Percentiles rank a stretch among this genome's conserved stretches.
phyloP scores from a whole-genome alignment of 2,888 invertebrate genomes.

The Strigamia maritima region DNA sequence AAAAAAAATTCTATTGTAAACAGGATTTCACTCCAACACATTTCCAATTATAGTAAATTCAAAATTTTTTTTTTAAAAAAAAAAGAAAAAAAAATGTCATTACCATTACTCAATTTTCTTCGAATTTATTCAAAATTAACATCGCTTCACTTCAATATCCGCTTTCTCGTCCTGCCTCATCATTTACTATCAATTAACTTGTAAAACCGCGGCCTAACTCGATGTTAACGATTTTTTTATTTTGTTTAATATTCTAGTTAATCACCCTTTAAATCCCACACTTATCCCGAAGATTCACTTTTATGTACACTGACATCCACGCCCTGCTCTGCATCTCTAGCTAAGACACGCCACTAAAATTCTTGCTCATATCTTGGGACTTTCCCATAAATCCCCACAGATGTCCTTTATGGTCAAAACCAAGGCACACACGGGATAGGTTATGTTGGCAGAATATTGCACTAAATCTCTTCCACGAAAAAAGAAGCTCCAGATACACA shows the following conservation, averaged over 20 bases:
- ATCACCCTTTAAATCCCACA: conserved; percentile 23
- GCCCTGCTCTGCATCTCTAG: background rate
- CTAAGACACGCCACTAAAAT: conserved; percentile 26
- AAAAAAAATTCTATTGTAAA: background rate
- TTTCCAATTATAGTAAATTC: background rate
- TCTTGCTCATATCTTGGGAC: conserved; percentile 3
- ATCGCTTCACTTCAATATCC: background rate
- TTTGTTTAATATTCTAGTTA: conserved; percentile 16
- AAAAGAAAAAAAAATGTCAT: too few species aligned
- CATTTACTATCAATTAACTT: conserved; percentile 15
- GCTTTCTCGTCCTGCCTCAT: background rate
- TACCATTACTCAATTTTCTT: too few species aligned
- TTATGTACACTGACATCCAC: conserved; percentile 13
- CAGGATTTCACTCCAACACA: background rate
- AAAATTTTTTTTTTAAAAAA: too few species aligned
- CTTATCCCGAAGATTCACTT: conserved; percentile 14
- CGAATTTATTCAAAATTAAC: background rate
- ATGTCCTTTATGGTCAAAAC: conserved; percentile 37
- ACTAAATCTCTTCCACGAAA: conserved; percentile 15
- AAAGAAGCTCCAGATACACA: background rate
- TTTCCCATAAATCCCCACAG: conserved; percentile 37
- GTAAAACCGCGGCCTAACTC: conserved; percentile 3
- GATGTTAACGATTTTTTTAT: conserved; percentile 12
- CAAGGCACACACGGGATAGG: conserved; percentile 10
- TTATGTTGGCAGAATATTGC: conserved; percentile 28